Base-by-base conservation (phyloP, 2,888 invertebrate species). In the Sialis fuliginosa region DNA sequence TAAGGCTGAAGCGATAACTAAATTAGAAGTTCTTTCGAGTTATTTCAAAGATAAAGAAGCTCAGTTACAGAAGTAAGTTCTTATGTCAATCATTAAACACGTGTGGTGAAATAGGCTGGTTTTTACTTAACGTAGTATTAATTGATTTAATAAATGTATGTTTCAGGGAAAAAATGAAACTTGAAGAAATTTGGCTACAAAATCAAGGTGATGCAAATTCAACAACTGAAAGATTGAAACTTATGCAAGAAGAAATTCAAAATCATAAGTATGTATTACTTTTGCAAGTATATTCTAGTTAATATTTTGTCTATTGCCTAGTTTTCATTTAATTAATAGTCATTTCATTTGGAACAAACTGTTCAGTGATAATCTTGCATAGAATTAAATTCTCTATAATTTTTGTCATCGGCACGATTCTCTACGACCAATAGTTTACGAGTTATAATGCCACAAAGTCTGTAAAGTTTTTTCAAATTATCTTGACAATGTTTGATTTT, bases 21-120 rank as follows among this genome's bases (percentile, higher is more conserved):
- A 86, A 55, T 71, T 92, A 2, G 86, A 87, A 59, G 90, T 92
- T 1, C 68, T 93, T 39, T 82, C 86, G 0, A 82, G 81, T 58
- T 92, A 91, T 63, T 92, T 92, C 67, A 87, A 90, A 58, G 89
- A 92, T 53, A 82, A 87, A 56, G 92, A 92, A 64, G 73, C 79
- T 9, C 84, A 90, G 63, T 69, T 91, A 43, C 79, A 90, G 66
- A 90, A 88, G 85, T 90, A 71, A 68, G 70, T 69, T 35, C 35
- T n/a, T 37, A 12, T 49, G 48, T 39, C 41, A 37, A 31, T 48
- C 33, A 22, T 42, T 42, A 6, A 31, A 4, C 32, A n/a, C n/a
- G 13, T 47, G 13, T 42, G n/a, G n/a, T n/a, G n/a, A n/a, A n/a
- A n/a, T n/a, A n/a, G n/a, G 39, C 6, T 45, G n/a, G n/a, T n/a